Percentiles rank a stretch among this genome's conserved stretches.
phyloP scores from a whole-genome alignment of 92 coral and sea anemone species.

The Phenganax subtilis region DNA sequence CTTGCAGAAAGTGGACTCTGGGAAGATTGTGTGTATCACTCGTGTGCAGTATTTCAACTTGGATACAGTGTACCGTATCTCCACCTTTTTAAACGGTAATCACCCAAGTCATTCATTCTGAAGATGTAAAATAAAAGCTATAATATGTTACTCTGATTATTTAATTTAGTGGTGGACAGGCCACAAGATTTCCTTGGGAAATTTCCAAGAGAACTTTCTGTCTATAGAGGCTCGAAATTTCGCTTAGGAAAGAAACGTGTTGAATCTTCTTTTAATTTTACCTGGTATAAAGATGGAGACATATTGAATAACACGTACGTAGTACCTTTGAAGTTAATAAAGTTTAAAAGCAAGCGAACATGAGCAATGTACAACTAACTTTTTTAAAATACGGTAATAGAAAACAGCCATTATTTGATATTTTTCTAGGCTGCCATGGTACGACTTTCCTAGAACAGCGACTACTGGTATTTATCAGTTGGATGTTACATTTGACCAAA shows the following conservation, averaged over 20 bases:
- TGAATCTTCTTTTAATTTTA: background rate
- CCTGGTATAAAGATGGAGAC: background rate
- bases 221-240: background rate
- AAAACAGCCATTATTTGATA: background rate
- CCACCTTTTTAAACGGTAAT: background rate
- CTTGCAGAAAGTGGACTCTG: background rate
- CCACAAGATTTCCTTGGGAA: background rate
- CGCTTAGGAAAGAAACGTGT: background rate
- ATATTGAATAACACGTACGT: background rate
- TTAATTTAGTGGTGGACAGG: conserved; percentile 3
- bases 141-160: background rate
- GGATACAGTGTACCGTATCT: too few species aligned
- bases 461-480: background rate
- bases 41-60: too few species aligned
- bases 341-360: too few species aligned
- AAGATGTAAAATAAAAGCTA: too few species aligned
- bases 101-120: background rate
- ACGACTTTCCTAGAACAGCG: background rate
- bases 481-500: background rate
- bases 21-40: background rate
- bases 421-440: too few species aligned
- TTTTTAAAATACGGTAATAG: background rate
- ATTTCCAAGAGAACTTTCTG: background rate
- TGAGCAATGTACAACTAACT: too few species aligned
- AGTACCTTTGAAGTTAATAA: too few species aligned